These are phyloP conservation scores for Chloroceryle aenea DNA, from an alignment of 2,113 vertebrate genomes.

Conservation along the genomic window DNA sequence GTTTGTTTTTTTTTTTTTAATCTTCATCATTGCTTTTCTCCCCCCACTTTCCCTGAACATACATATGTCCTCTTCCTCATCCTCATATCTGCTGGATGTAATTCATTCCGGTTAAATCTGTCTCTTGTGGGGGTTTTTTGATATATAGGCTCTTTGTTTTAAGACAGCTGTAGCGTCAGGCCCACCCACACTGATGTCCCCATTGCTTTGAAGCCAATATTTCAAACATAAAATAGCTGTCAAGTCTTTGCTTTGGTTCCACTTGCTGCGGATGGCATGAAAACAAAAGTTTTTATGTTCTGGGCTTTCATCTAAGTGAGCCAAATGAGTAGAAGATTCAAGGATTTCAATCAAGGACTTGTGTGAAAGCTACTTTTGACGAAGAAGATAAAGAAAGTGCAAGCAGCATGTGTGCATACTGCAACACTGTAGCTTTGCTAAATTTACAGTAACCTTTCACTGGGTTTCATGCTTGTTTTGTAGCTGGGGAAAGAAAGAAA, in stretches of 20 bases:
- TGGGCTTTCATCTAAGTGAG: slow-evolving; percentile 10
- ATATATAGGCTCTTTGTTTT: slow-evolving; percentile 48
- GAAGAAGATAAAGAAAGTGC: background rate
- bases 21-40: background rate
- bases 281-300: slow-evolving; percentile 48
- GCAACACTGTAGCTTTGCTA: background rate
- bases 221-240: slow-evolving; percentile 39
- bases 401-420: background rate
- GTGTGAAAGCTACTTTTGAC: background rate
- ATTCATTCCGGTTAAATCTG: background rate
- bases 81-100: background rate
- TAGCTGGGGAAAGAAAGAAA: background rate
- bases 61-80: background rate
- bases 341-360: background rate
- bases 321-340: background rate
- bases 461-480: background rate
- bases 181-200: slow-evolving; percentile 44
- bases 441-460: background rate
- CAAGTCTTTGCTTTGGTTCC: slow-evolving; percentile 22
- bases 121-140: background rate
- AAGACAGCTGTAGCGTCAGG: slow-evolving; percentile 9
- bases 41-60: background rate
- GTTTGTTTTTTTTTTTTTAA: background rate
- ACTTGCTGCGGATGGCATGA: background rate
- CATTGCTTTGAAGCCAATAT: slow-evolving; percentile 46